These are phyloP conservation scores for Bufotes viridis DNA, from an alignment of 2,797 vertebrate genomes.

Conservation along the genomic window DNA sequence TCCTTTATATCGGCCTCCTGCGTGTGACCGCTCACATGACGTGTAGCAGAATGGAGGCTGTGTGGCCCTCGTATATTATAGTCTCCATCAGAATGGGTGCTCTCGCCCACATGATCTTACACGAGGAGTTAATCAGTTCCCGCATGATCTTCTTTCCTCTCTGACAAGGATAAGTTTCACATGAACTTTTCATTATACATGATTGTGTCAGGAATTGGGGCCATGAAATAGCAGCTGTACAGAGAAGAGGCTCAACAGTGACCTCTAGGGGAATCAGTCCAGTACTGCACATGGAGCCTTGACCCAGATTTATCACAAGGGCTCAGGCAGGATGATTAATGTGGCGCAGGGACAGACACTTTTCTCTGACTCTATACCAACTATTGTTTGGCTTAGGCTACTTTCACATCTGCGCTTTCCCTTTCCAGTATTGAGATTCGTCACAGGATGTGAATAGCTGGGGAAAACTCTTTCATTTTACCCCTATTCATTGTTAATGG, in stretches of 20 bases:
- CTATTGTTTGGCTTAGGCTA: too few species aligned
- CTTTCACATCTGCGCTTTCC: too few species aligned
- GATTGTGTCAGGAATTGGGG: neutral
- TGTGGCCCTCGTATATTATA: neutral
- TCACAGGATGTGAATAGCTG: too few species aligned
- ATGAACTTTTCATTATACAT: neutral
- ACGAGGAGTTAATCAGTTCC: conserved; percentile 1
- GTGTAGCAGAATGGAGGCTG: neutral
- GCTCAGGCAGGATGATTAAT: too few species aligned
- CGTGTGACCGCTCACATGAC: conserved; percentile 16
- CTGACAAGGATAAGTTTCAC: neutral
- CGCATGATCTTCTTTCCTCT: neutral
- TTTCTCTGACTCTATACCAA: too few species aligned
- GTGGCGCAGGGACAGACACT: too few species aligned
- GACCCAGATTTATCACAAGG: neutral
- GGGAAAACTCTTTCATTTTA: too few species aligned
- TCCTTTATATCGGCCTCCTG: neutral
- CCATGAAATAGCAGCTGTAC: neutral
- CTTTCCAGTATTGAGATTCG: too few species aligned
- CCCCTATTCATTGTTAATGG: too few species aligned
- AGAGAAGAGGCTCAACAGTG: neutral
- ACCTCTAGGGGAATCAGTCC: neutral
- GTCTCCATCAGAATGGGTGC: neutral
- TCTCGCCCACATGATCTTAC: conserved; percentile 1
- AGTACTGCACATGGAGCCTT: neutral